phyloP scores from a whole-genome alignment of 1,140 invertebrate genomes.

The Lysiphlebus fabarum region DNA sequence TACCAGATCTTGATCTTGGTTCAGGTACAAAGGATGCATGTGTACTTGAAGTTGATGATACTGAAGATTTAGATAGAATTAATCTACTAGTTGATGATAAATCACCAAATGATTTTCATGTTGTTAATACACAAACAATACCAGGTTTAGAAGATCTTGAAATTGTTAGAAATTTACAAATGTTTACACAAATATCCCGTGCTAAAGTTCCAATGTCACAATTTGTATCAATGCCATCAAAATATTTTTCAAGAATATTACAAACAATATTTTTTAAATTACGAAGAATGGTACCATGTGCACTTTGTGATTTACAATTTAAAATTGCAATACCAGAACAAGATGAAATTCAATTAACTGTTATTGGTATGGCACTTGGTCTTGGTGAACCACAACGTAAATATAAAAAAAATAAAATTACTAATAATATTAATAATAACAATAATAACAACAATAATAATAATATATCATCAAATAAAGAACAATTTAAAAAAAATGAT shows the following conservation, averaged over 20 bases:
- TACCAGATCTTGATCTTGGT: slow-evolving; percentile 72
- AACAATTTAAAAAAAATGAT: slow-evolving; percentile 49
- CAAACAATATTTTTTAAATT: slow-evolving; percentile 84
- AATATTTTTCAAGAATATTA: slow-evolving; percentile 65
- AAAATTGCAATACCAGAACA: slow-evolving; percentile 77
- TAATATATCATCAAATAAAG: slow-evolving; percentile 39
- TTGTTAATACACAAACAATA: slow-evolving; percentile 80
- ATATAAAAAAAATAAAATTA: slow-evolving; percentile 43
- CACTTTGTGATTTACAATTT: slow-evolving; percentile 75
- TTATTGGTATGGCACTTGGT: slow-evolving; percentile 72
- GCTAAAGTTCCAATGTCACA: slow-evolving; percentile 63
- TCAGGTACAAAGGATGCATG: slow-evolving; percentile 80
- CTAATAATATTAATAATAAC: too few species aligned
- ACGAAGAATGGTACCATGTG: slow-evolving; percentile 78
- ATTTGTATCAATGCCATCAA: slow-evolving; percentile 51
- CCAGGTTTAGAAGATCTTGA: slow-evolving; percentile 70
- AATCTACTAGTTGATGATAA: slow-evolving; percentile 73
- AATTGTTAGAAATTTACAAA: slow-evolving; percentile 74
- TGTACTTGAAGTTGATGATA: slow-evolving; percentile 83
- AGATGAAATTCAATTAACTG: slow-evolving; percentile 86
- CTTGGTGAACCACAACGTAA: slow-evolving; percentile 59
- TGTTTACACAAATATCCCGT: slow-evolving; percentile 83
- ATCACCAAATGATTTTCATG: slow-evolving; percentile 75
- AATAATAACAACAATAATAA: too few species aligned
- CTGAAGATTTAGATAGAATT: slow-evolving; percentile 80